phyloP scores from a whole-genome alignment of 2,888 invertebrate genomes.

The Patella ulyssiponensis region DNA sequence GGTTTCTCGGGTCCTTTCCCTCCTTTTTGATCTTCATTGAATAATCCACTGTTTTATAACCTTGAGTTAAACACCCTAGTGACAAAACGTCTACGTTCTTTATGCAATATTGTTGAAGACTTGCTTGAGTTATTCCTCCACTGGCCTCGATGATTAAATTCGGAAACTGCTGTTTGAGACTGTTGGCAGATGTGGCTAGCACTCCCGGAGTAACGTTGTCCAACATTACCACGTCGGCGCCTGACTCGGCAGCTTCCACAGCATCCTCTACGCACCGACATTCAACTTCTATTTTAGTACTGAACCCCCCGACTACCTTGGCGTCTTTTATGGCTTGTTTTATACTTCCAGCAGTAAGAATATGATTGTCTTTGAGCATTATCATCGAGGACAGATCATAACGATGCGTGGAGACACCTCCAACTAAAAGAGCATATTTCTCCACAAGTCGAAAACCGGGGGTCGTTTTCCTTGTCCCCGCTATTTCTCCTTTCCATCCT shows the following conservation, averaged over 20 bases:
- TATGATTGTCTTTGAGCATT: conserved; percentile 74
- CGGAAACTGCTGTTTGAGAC: conserved; percentile 66
- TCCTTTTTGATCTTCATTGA: conserved; percentile 71
- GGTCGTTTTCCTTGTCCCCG: conserved; percentile 73
- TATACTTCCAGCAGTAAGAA: conserved; percentile 71
- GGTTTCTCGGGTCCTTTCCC: conserved; percentile 59
- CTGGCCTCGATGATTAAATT: conserved; percentile 71
- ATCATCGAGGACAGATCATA: conserved; percentile 73
- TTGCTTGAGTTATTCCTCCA: conserved; percentile 71
- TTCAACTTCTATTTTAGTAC: conserved; percentile 73
- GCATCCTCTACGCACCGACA: conserved; percentile 71
- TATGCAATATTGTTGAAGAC: conserved; percentile 62
- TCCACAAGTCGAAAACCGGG: conserved; percentile 74
- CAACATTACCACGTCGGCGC: conserved; percentile 73
- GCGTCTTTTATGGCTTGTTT: conserved; percentile 71
- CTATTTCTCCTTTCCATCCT: conserved; percentile 71
- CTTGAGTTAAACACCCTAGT: conserved; percentile 71
- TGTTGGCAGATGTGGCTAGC: conserved; percentile 55
- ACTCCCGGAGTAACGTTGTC: conserved; percentile 72
- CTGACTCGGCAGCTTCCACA: conserved; percentile 70
- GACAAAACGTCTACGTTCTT: conserved; percentile 72
- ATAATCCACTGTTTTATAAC: conserved; percentile 71
- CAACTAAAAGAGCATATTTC: conserved; percentile 73
- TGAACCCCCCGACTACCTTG: conserved; percentile 64
- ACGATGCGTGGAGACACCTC: conserved; percentile 71